Evolutionary conservation across 37 sponge, comb jelly and placozoan species (phyloP), one percentile per base, ranked within the genome.

Genomic region (Beroe forskalii): DNA sequence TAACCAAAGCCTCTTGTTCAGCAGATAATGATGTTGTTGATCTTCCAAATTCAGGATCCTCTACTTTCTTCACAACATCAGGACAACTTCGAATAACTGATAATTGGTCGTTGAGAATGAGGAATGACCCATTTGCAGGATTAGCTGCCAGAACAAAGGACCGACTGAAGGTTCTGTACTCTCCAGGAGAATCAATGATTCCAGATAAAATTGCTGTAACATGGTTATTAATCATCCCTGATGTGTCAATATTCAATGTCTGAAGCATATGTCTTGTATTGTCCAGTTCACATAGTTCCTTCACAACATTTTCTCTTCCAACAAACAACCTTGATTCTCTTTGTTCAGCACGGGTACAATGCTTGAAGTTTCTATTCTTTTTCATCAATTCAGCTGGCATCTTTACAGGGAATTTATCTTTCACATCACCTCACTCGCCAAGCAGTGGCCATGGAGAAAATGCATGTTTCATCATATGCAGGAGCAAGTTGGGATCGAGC

Each of bases 331-430:
- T 32, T 12, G 86, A 80, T 80, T 80, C 86, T 44, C 55, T 41
- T 48, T 44, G 86, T 23, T 80, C 86, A 44, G 86, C 86, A n/a
- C 35, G 28, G 27, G 37, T 38, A 25, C 44, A 41, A 38, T 80
- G 86, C 35, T 44, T 80, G 86, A 80, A 80, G 30, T 80, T 80
- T 44, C 86, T 40, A 25, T 80, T 80, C 27, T 23, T 80, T 25
- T 23, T 80, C 8, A 23, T 80, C 86, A 80, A 48, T 27, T 80
- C 86, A n/a, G 55, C 0, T 23, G 86, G 86, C 86, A 80, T 80
- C 1, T 42, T 43, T n/a, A 38, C 31, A 12, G 86, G 86, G 27
- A 80, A 43, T 30, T 80, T 80, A 1, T 20, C 55, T 42, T 80
- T 80, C 1, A 23, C 27, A 17, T 80, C 86, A 38, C 35, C 35